Percentiles rank a stretch among this genome's conserved stretches.
These are phyloP conservation scores for Enteromius anoplus DNA, from an alignment of 2,797 vertebrate genomes.

Conservation along the genomic window DNA sequence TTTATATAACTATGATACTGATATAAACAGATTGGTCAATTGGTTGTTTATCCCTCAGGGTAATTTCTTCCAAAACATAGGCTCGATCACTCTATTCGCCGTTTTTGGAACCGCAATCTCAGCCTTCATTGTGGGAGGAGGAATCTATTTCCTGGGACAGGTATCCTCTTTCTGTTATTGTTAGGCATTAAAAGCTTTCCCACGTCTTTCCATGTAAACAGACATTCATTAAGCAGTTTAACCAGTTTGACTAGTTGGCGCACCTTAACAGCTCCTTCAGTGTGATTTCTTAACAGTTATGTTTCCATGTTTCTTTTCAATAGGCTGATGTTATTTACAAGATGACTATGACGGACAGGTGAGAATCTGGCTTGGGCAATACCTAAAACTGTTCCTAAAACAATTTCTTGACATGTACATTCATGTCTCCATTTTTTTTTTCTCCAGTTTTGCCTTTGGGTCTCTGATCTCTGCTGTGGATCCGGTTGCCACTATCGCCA, in stretches of 20 bases:
- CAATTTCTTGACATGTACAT: neutral
- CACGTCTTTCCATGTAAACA: neutral
- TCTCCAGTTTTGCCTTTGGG: slow-evolving; percentile 92
- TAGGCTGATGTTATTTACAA: slow-evolving; percentile 99
- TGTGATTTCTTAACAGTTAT: neutral
- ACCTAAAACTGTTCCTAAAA: no score
- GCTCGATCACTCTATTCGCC: slow-evolving; percentile 96
- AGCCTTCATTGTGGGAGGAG: slow-evolving; percentile 97
- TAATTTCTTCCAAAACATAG: slow-evolving; percentile 99
- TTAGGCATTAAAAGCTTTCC: neutral
- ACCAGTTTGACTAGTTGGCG: neutral
- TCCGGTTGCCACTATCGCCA: slow-evolving; percentile 97
- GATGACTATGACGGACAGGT: slow-evolving; percentile 99
- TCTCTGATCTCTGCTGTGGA: slow-evolving; percentile 98
- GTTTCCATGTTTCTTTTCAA: slow-evolving; percentile 64
- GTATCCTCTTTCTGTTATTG: slow-evolving; percentile 66
- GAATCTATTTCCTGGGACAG: slow-evolving; percentile 97
- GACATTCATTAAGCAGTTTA: neutral
- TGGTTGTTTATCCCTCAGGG: slow-evolving; percentile 77
- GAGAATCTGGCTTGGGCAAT: slow-evolving; percentile 58
- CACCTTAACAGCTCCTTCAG: neutral
- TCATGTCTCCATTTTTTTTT: neutral
- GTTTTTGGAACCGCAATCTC: slow-evolving; percentile 96
- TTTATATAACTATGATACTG: neutral
- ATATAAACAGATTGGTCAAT: neutral